phyloP scores from a whole-genome alignment of 2,797 vertebrate genomes.

The Silurus lanzhouensis region DNA sequence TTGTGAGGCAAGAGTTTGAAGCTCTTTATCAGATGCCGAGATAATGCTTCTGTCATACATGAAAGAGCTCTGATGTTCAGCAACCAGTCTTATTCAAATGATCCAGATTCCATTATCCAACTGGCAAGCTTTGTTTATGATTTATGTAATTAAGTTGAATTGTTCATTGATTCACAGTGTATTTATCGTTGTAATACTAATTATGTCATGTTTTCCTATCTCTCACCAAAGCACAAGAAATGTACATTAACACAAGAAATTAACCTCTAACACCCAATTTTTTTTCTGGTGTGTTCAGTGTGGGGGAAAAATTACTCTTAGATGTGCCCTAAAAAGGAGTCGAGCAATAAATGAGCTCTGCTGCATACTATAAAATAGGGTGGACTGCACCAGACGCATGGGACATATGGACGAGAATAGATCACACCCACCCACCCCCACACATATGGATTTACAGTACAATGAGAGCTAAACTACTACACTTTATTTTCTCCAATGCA shows the following conservation, averaged over 20 bases:
- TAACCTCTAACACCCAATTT: not conserved
- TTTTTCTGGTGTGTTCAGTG: not conserved
- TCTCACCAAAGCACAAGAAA: not conserved
- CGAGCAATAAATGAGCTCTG: not conserved
- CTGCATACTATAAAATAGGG: not conserved
- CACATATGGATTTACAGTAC: not conserved
- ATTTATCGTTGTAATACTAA: not conserved
- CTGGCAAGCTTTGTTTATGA: not conserved
- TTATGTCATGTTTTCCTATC: not conserved
- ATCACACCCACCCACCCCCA: not conserved
- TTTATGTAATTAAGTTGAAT: not conserved
- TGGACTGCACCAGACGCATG: not conserved
- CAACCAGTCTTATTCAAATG: constrained; percentile 4
- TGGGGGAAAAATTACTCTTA: not conserved
- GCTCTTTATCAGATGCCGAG: constrained; percentile 36
- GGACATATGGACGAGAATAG: not conserved
- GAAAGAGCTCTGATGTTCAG: constrained; percentile 35
- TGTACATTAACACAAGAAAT: not conserved
- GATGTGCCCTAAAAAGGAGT: not conserved
- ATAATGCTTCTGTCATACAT: constrained; percentile 44
- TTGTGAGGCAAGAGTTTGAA: constrained; percentile 33
- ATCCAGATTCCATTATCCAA: constrained; percentile 6
- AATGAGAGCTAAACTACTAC: not conserved
- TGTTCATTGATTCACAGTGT: not conserved
- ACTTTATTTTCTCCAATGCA: not conserved